These are phyloP conservation scores for Napeogenes inachia DNA, from an alignment of 2,888 invertebrate species.

Conservation along the genomic window DNA sequence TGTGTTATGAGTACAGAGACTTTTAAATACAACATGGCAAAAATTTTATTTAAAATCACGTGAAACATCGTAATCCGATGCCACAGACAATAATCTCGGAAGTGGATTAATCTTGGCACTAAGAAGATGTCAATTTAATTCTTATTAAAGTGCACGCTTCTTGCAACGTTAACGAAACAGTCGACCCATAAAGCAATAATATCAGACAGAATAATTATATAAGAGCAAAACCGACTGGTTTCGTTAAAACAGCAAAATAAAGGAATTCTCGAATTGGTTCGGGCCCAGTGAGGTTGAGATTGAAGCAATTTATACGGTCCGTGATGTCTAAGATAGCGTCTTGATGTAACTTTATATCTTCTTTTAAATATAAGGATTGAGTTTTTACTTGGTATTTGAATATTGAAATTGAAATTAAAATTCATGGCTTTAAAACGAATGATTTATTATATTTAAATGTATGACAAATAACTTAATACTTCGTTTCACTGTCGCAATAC, in stretches of 20 bases:
- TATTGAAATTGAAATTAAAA: no score
- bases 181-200: slow-evolving; percentile 54
- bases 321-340: slow-evolving; percentile 42
- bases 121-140: slow-evolving; percentile 28
- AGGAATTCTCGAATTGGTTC: slow-evolving; percentile 60
- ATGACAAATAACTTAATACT: no score
- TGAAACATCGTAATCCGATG: slow-evolving; percentile 11
- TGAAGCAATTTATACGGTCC: slow-evolving; percentile 56
- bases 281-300: slow-evolving; percentile 53
- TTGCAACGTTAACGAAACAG: slow-evolving; percentile 35
- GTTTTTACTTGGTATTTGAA: not conserved
- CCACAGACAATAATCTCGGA: slow-evolving; percentile 9
- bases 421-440: no score
- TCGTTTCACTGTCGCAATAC: slow-evolving; percentile 35
- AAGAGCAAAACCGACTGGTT: slow-evolving; percentile 36
- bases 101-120: slow-evolving; percentile 21
- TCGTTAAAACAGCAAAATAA: slow-evolving; percentile 60
- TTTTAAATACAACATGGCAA: not conserved
- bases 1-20: no score
- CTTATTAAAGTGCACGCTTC: slow-evolving; percentile 26
- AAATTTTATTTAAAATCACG: slow-evolving; percentile 9
- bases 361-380: not conserved
- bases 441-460: no score
- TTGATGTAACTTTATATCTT: slow-evolving; percentile 23
- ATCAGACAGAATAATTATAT: slow-evolving; percentile 36